These are phyloP conservation scores for Lepidothrix coronata DNA, from an alignment of 2,113 vertebrate species.

Conservation along the genomic window DNA sequence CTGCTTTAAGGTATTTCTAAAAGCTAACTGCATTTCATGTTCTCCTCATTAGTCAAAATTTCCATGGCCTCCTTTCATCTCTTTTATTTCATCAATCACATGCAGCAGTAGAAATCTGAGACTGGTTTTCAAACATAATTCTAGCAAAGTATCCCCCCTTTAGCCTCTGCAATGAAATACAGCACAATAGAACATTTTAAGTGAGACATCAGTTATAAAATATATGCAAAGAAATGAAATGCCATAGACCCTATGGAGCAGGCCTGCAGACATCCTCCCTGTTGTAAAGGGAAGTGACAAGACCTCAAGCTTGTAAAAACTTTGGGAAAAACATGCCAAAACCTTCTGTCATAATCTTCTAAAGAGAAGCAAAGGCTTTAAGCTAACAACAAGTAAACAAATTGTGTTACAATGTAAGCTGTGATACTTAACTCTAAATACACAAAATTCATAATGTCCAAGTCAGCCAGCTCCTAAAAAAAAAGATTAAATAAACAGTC, in stretches of 20 bases:
- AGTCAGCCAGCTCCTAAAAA: background rate
- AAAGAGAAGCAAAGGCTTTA: background rate
- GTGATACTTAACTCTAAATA: background rate
- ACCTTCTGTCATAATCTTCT: background rate
- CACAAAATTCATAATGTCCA: background rate
- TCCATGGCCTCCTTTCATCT: background rate
- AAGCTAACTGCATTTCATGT: background rate
- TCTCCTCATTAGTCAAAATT: slow-evolving; percentile 7
- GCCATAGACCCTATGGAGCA: background rate
- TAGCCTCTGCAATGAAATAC: background rate
- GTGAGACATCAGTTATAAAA: background rate
- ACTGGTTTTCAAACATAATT: background rate
- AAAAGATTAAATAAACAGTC: background rate
- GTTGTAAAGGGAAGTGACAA: background rate
- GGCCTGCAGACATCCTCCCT: background rate
- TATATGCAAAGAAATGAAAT: background rate
- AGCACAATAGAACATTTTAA: background rate
- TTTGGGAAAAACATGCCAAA: background rate
- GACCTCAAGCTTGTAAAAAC: background rate
- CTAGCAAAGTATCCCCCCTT: background rate
- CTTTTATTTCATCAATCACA: background rate
- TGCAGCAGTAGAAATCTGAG: background rate
- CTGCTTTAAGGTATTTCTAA: background rate
- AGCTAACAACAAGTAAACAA: background rate
- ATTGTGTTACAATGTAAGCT: background rate